Percentiles rank a stretch among this genome's conserved stretches.
Evolutionary conservation across 2,797 vertebrate genomes (phyloP).

Genomic region (Rhyacichthys aspro): DNA sequence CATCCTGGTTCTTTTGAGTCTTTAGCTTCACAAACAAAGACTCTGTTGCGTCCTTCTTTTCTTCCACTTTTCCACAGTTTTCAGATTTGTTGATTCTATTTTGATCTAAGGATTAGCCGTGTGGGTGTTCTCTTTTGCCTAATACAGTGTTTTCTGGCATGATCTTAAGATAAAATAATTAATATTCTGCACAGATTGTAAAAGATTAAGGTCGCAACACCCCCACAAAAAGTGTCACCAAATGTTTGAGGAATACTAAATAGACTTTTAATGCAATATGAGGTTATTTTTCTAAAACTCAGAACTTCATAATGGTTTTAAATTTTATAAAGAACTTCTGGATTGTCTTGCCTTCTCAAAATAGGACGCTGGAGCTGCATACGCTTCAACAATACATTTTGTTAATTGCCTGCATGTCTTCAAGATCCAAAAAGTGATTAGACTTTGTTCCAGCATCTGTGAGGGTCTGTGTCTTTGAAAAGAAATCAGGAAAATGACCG

Average conservation of each 20-base stretch:
- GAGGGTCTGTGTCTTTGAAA: conserved; percentile 11
- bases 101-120: conserved; percentile 22
- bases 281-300: not conserved
- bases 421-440: conserved; percentile 37
- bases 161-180: conserved; percentile 28
- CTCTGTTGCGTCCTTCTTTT: conserved; percentile 2
- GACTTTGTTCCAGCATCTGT: conserved; percentile 37
- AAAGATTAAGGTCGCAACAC: conserved; percentile 19
- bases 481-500: conserved; percentile 46
- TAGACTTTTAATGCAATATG: not conserved
- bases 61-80: conserved; percentile 2
- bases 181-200: conserved; percentile 28
- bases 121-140: conserved; percentile 19
- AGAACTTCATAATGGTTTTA: conserved; percentile 12
- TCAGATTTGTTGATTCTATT: conserved; percentile 21
- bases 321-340: not conserved
- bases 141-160: conserved; percentile 1
- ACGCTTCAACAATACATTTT: conserved; percentile 18
- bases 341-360: conserved; percentile 10
- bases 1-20: too few species aligned
- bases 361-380: conserved; percentile 17
- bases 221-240: conserved; percentile 3
- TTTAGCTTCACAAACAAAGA: not conserved
- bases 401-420: conserved; percentile 36
- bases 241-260: conserved; percentile 4